These are phyloP conservation scores for Luperina testacea DNA, from an alignment of 2,888 invertebrate species.

Conservation along the genomic window DNA sequence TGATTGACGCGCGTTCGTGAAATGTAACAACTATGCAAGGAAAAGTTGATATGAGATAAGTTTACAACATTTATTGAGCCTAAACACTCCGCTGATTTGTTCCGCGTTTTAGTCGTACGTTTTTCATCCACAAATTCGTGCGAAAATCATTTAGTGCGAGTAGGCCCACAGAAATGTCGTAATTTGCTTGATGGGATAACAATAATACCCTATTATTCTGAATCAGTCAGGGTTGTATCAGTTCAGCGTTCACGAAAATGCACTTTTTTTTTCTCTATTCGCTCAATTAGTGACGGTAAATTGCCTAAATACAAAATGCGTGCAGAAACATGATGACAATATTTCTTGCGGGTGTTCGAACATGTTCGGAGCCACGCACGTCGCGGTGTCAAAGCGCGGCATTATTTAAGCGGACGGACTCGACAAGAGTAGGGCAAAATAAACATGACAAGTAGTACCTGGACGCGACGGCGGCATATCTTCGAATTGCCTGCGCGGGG, in stretches of 20 bases:
- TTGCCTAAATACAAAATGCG: not conserved
- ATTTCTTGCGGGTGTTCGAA: not conserved
- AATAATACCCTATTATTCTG: not conserved
- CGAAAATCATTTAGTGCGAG: not conserved
- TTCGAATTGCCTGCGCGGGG: constrained; percentile 77
- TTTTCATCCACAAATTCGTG: not conserved
- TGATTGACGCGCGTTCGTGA: not conserved
- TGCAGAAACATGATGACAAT: not conserved
- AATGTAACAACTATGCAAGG: not conserved
- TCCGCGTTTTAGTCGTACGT: not conserved
- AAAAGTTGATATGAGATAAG: not conserved
- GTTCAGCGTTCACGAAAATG: not conserved
- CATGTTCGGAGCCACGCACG: not conserved
- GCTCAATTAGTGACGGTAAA: not conserved
- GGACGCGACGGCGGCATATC: constrained; percentile 85
- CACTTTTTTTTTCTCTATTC: not conserved
- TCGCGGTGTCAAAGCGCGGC: not conserved
- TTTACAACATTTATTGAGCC: not conserved
- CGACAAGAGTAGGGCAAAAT: not conserved
- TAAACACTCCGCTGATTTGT: not conserved
- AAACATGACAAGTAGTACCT: constrained; percentile 67
- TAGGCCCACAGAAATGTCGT: not conserved
- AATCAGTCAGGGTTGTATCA: constrained; percentile 1
- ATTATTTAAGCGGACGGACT: constrained; percentile 4
- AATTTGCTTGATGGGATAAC: not conserved